Conservation (phyloP, 2,113 vertebrate genomes). For the Solea solea region DNA sequence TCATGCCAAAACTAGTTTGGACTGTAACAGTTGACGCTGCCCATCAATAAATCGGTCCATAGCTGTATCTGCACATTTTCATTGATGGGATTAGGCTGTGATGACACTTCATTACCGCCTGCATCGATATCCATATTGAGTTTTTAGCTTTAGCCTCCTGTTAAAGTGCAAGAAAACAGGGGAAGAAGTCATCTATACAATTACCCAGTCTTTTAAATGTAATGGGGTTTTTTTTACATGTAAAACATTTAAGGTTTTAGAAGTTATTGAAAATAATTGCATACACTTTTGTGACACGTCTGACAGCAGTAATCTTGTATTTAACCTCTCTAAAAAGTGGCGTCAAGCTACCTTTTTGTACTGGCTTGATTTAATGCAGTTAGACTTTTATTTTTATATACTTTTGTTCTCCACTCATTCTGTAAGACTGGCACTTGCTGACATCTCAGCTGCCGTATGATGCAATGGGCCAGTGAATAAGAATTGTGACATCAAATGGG, state of each 20-base stretch:
- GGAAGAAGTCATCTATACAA: background rate
- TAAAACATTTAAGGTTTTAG: conserved; percentile 35
- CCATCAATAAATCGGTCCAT: conserved; percentile 52
- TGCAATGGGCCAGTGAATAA: background rate
- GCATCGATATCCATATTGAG: conserved; percentile 21
- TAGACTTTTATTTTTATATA: conserved; percentile 19
- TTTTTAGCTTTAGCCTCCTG: background rate
- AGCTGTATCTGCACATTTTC: conserved; percentile 38
- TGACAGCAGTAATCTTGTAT: background rate
- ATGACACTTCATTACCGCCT: conserved; percentile 47
- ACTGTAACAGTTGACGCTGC: conserved; percentile 48
- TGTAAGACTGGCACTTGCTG: conserved; percentile 26
- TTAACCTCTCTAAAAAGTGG: background rate
- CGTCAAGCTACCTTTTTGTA: no score
- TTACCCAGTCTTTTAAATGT: conserved; percentile 1
- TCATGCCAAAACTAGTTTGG: conserved; percentile 65
- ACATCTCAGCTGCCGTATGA: conserved; percentile 28
- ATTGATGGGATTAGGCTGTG: conserved; percentile 50
- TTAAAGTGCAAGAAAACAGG: no score
- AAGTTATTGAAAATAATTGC: conserved; percentile 52
- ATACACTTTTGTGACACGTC: conserved; percentile 26
- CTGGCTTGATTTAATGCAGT: no score
- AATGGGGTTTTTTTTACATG: conserved; percentile 28
- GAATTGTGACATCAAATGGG: no score
- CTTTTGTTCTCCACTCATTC: background rate